Evolutionary conservation across 2,888 invertebrate species (phyloP).

Genomic region (Eristalis pertinax): DNA sequence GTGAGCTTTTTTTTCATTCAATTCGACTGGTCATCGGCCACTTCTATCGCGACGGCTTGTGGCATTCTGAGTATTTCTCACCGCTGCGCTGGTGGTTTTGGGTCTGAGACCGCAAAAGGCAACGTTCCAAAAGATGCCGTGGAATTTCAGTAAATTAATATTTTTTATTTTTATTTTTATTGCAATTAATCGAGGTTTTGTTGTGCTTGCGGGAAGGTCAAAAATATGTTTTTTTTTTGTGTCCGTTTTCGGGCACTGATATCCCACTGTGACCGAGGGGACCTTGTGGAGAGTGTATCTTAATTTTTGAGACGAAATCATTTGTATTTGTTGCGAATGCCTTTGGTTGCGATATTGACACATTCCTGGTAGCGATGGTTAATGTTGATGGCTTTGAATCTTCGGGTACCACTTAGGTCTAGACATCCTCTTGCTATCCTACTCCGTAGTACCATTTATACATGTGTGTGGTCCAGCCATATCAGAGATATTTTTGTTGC

Average conservation of each 20-base stretch:
- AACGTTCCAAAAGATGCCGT: slow-evolving; percentile 8
- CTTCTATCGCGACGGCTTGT: slow-evolving; percentile 21
- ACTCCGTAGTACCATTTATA: too few species aligned
- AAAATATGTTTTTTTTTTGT: not conserved
- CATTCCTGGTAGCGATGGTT: too few species aligned
- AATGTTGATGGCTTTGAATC: too few species aligned
- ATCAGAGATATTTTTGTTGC: too few species aligned
- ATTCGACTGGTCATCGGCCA: not conserved
- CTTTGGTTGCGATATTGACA: too few species aligned
- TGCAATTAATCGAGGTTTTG: slow-evolving; percentile 52
- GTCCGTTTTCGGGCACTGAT: slow-evolving; percentile 25
- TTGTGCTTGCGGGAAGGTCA: too few species aligned
- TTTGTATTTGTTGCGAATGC: too few species aligned
- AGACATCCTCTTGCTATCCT: too few species aligned
- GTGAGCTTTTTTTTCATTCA: not conserved
- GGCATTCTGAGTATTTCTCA: slow-evolving; percentile 60
- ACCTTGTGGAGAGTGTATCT: slow-evolving; percentile 13
- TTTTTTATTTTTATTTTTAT: slow-evolving; percentile 37
- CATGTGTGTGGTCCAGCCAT: too few species aligned
- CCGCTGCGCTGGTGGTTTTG: slow-evolving; percentile 5
- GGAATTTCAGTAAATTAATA: slow-evolving; percentile 63
- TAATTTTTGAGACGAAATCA: slow-evolving; percentile 15
- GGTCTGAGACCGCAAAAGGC: not conserved
- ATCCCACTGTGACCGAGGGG: slow-evolving; percentile 22
- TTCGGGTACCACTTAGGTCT: too few species aligned